These are phyloP conservation scores for Crocuta crocuta DNA, from an alignment of 2,113 vertebrate genomes.

Conservation along the genomic window DNA sequence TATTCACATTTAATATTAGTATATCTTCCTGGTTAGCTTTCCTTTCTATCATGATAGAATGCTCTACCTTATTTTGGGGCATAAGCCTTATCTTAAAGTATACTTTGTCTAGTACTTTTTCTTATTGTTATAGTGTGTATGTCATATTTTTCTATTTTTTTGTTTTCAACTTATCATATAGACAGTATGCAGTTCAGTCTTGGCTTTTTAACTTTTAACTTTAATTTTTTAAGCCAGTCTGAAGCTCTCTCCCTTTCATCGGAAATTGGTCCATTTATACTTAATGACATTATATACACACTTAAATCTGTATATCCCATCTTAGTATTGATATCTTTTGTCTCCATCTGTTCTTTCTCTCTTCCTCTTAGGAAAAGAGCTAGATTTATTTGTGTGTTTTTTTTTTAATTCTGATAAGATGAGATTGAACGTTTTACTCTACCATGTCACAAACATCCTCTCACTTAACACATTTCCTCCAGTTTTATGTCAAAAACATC, in stretches of 20 bases:
- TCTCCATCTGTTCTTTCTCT: not conserved
- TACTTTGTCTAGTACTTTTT: not conserved
- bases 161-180: not conserved
- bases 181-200: not conserved
- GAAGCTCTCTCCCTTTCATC: slow-evolving; percentile 9
- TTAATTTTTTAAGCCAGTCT: not conserved
- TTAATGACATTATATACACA: not conserved
- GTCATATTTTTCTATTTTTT: not conserved
- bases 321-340: not conserved
- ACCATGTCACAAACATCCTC: not conserved
- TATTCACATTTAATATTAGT: not conserved
- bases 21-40: not conserved
- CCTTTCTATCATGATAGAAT: not conserved
- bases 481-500: not conserved
- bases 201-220: not conserved
- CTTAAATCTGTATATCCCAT: not conserved
- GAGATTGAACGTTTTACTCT: not conserved
- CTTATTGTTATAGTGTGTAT: not conserved
- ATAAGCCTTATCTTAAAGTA: not conserved
- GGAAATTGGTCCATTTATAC: not conserved
- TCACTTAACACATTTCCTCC: not conserved
- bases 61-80: not conserved
- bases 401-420: not conserved
- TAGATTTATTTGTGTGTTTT: not conserved
- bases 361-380: not conserved